Conservation (phyloP, 2,113 vertebrate genomes). For the Chaetops frenatus region DNA sequence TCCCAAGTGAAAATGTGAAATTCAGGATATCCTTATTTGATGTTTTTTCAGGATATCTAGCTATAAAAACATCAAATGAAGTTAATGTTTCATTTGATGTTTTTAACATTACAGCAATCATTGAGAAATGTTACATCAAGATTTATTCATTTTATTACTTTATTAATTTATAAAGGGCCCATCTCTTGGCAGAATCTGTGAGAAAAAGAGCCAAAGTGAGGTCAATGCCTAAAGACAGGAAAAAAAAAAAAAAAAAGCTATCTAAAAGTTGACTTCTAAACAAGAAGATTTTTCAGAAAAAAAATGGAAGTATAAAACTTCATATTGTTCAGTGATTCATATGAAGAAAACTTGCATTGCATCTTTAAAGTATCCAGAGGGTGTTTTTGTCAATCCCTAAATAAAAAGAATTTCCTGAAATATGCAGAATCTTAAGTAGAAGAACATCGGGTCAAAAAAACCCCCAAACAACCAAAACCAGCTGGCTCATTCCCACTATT, state of each 20-base stretch:
- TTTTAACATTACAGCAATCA: slow-evolving; percentile 45
- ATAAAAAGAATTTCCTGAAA: not conserved
- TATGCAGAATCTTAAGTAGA: not conserved
- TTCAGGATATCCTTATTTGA: slow-evolving; percentile 21
- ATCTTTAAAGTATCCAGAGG: not conserved
- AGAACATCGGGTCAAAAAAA: not conserved
- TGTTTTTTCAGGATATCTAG: slow-evolving; percentile 13
- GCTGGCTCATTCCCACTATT: not conserved
- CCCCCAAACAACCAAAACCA: not conserved
- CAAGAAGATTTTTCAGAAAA: not conserved
- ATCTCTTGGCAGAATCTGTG: not conserved
- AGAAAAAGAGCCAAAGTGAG: not conserved
- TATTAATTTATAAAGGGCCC: slow-evolving; percentile 18
- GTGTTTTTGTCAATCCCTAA: not conserved
- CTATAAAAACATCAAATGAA: slow-evolving; percentile 49
- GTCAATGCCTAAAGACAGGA: not conserved
- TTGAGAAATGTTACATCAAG: slow-evolving; percentile 18
- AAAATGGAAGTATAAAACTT: not conserved
- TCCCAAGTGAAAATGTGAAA: slow-evolving; percentile 34
- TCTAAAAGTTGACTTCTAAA: not conserved
- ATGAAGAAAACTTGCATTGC: not conserved
- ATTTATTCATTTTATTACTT: slow-evolving; percentile 18
- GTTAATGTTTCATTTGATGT: slow-evolving; percentile 35
- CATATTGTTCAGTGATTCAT: not conserved
- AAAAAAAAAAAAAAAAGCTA: not conserved